A percentile compares a stretch with the other conserved stretches of the same genome.
Conservation (phyloP, 2,888 invertebrate genomes). For the Argynnis bischoffii region DNA sequence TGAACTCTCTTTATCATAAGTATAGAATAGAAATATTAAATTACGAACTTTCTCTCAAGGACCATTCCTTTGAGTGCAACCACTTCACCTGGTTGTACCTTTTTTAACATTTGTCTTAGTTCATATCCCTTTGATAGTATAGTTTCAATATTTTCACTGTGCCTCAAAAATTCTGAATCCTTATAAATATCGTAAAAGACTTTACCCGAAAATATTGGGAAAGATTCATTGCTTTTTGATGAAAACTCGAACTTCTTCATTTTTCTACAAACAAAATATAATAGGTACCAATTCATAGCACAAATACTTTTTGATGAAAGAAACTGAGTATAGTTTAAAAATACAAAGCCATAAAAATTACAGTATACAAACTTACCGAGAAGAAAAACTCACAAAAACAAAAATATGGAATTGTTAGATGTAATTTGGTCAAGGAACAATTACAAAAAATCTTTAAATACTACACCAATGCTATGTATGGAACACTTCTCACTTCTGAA, state of each 20-base stretch:
- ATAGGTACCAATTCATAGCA: too few species aligned
- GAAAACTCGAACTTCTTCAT: conserved; percentile 48
- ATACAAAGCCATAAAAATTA: too few species aligned
- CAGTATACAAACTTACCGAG: too few species aligned
- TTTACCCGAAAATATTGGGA: conserved; percentile 42
- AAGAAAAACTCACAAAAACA: too few species aligned
- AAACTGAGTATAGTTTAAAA: too few species aligned
- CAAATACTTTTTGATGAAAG: too few species aligned
- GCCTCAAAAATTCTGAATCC: conserved; percentile 49
- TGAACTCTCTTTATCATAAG: not conserved
- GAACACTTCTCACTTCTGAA: too few species aligned
- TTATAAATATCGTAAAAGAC: conserved; percentile 50
- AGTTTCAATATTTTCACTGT: conserved; percentile 48
- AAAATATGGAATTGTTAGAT: too few species aligned
- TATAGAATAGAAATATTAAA: too few species aligned
- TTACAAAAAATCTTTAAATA: too few species aligned
- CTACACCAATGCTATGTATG: too few species aligned
- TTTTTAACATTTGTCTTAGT: conserved; percentile 49
- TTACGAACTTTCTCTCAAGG: conserved; percentile 43
- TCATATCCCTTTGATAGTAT: conserved; percentile 51
- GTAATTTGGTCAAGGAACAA: too few species aligned
- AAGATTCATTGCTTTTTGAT: conserved; percentile 4
- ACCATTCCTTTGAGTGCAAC: conserved; percentile 43
- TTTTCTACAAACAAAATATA: not conserved
- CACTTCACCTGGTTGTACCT: conserved; percentile 44